phyloP scores from a whole-genome alignment of 37 sponge, comb jelly and placozoan genomes.

The Ephydatia muelleri region DNA sequence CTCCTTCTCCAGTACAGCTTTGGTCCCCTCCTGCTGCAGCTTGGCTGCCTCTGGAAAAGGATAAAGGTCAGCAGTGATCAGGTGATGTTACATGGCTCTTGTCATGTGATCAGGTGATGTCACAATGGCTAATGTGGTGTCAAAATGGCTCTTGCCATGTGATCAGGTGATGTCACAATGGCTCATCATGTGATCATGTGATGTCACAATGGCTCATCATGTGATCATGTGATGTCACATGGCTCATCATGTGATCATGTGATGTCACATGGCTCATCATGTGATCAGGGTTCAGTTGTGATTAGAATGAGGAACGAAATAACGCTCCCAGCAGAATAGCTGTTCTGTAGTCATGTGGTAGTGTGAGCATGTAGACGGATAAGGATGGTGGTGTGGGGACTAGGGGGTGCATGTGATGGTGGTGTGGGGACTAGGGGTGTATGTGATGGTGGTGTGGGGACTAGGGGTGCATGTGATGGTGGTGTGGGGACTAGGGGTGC shows the following conservation, averaged over 20 bases:
- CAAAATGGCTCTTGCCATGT: background rate
- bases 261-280: too few species aligned
- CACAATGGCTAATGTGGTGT: too few species aligned
- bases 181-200: too few species aligned
- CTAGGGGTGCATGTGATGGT: background rate
- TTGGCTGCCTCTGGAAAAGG: constrained; percentile 41
- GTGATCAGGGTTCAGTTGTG: too few species aligned
- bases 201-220: too few species aligned
- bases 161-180: background rate
- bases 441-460: background rate
- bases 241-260: too few species aligned
- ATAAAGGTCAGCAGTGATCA: too few species aligned
- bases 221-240: too few species aligned
- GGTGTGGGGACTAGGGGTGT: background rate
- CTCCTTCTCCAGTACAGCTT: constrained; percentile 37
- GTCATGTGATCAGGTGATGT: background rate
- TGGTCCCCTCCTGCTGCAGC: constrained; percentile 31
- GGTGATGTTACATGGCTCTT: background rate
- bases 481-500: too few species aligned
- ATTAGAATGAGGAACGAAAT: too few species aligned
- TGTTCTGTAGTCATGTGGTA: too few species aligned
- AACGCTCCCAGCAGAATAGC: too few species aligned
- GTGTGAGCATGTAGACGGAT: background rate
- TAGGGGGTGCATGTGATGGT: background rate
- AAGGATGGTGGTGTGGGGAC: background rate